Base-by-base conservation (phyloP, 2,797 vertebrate genomes). In the Acropternis orthonyx region DNA sequence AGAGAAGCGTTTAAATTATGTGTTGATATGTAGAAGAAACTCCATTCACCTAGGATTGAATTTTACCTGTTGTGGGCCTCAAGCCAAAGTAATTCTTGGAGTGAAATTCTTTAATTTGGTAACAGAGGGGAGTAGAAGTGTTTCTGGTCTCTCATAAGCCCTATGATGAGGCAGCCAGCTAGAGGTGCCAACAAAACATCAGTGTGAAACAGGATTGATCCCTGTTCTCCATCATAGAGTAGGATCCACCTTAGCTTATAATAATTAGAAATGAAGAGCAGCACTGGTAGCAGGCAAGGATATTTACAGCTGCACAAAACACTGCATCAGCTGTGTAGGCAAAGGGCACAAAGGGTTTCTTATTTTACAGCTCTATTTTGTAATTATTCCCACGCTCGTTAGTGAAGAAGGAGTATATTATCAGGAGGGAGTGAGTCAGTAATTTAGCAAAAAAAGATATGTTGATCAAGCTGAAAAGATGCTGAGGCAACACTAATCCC, bases 1-100 rank as follows among this genome's bases (percentile, higher is more conserved):
- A 58, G 37, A 79, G 48, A 87, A 85, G 22, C 71, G 94, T 82
- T 85, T 61, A 85, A 83, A 83, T 93, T 3, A 65, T 71, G 52
- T 77, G 15, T 94, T 91, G 78, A 58, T 89, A 30, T 11, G 20
- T 54, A 72, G 26, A 67, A 93, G 87, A 92, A 65, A 6, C 46
- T 54, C 28, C 19, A 18, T 91, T 93, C 21, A 46, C 30, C n/a
- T 61, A 54, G 37, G n/a, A 80, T 55, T 91, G 62, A 86, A 82
- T 94, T 86, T 94, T 94, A 93, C 92, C 93, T 87, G 30, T 85
- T 94, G 78, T 94, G 72, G 72, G 56, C 74, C 24, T 91, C 44
- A 61, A 49, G 89, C 91, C 86, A 95, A 95, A 92, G 69, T 71
- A 83, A 74, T 87, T 95, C 30, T 77, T 55, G 28, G 54, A 26